phyloP scores from a whole-genome alignment of 2,113 vertebrate species.

The Anser cygnoides region DNA sequence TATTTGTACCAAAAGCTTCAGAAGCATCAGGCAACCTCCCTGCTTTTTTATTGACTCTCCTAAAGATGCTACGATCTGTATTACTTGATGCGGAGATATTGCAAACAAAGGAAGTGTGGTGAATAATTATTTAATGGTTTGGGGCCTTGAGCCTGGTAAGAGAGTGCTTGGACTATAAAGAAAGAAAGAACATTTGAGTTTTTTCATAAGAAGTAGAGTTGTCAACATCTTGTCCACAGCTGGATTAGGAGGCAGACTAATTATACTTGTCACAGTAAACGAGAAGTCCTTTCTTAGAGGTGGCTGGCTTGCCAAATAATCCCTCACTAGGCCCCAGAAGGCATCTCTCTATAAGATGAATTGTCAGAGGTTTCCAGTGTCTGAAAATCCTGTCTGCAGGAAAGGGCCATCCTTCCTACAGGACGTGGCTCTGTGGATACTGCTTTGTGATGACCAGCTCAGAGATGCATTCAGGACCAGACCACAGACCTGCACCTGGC shows the following conservation, averaged over 20 bases:
- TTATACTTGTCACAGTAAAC: background rate
- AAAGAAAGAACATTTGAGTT: background rate
- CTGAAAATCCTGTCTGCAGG: background rate
- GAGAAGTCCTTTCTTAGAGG: background rate
- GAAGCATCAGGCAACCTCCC: background rate
- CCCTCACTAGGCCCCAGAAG: background rate
- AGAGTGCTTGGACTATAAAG: background rate
- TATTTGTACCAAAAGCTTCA: conserved; percentile 7
- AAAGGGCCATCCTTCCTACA: background rate
- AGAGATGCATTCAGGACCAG: fast-evolving
- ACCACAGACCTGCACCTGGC: background rate
- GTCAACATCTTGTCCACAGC: background rate
- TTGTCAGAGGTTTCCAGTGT: background rate
- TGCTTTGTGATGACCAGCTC: background rate
- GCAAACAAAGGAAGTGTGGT: background rate
- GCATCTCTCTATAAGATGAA: background rate
- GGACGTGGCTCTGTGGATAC: background rate
- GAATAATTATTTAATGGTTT: conserved; percentile 48
- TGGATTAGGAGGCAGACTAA: background rate
- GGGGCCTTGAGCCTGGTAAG: background rate
- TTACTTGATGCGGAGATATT: conserved; percentile 24
- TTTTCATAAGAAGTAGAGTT: background rate
- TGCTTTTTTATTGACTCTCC: conserved; percentile 21
- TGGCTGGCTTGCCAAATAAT: background rate
- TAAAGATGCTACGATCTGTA: conserved; percentile 43